These are phyloP conservation scores for Sceloporus tristichus DNA, from an alignment of 2,113 vertebrate species.

Conservation along the genomic window DNA sequence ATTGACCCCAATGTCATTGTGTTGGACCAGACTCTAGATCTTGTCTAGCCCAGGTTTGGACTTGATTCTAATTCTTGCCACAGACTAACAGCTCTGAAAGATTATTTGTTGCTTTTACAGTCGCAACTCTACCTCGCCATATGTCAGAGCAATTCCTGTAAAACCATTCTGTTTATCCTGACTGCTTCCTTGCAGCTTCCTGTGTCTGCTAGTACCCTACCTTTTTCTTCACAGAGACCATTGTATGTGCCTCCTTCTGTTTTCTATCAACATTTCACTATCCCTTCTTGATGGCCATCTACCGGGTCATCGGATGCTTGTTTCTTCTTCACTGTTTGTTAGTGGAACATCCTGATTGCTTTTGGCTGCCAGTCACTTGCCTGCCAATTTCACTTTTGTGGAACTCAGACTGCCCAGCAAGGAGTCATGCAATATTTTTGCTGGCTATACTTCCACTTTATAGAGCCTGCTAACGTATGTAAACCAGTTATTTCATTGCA, in stretches of 20 bases:
- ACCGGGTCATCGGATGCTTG: neutral
- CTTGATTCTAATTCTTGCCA: neutral
- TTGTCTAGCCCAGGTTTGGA: neutral
- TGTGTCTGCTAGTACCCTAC: neutral
- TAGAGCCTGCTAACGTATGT: slow-evolving; percentile 19
- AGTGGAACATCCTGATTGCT: neutral
- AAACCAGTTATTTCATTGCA: neutral
- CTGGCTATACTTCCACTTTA: slow-evolving; percentile 47
- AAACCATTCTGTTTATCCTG: neutral
- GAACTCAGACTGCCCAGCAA: neutral
- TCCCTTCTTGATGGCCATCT: slow-evolving; percentile 10
- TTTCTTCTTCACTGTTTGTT: neutral
- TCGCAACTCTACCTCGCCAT: neutral
- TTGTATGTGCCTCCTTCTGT: accelerated
- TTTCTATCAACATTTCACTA: slow-evolving; percentile 18
- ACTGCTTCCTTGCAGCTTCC: neutral
- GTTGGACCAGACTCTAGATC: neutral
- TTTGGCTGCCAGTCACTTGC: slow-evolving; percentile 13
- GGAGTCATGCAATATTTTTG: slow-evolving; percentile 39
- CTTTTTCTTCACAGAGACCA: neutral
- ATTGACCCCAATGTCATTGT: too few relatives aligned
- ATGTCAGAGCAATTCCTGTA: neutral
- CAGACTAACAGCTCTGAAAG: neutral
- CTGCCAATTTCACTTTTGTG: slow-evolving; percentile 27
- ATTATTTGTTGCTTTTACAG: neutral